Conservation (phyloP, 2,888 invertebrate genomes). For the Coenonympha glycerion region DNA sequence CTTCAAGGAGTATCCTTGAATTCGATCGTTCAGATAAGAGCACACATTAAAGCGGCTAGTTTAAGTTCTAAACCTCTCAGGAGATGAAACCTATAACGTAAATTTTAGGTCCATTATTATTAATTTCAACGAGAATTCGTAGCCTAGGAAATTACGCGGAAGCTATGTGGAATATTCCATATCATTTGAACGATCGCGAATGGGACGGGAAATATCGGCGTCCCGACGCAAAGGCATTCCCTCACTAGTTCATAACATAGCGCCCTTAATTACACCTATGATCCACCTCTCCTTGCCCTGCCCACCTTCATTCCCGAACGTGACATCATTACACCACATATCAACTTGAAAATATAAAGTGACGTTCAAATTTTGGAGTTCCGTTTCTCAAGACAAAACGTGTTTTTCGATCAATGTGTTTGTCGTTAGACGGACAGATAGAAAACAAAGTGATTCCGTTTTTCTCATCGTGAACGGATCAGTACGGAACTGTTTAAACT, state of each 20-base stretch:
- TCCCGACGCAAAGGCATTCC: slow-evolving; percentile 48
- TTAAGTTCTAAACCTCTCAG: too few relatives aligned
- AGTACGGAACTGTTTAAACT: too few relatives aligned
- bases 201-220: slow-evolving; percentile 45
- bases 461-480: too few relatives aligned
- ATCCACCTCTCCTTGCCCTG: slow-evolving; percentile 4
- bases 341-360: neutral
- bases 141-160: slow-evolving; percentile 27
- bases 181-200: slow-evolving; percentile 44
- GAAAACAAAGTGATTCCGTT: too few relatives aligned
- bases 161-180: slow-evolving; percentile 52
- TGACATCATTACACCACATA: slow-evolving; percentile 7
- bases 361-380: too few relatives aligned
- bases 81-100: too few relatives aligned
- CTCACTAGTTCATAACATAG: slow-evolving; percentile 50
- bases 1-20: too few relatives aligned
- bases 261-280: slow-evolving; percentile 47
- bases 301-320: slow-evolving; percentile 9
- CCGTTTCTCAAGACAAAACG: too few relatives aligned
- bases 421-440: too few relatives aligned
- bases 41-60: too few relatives aligned
- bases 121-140: slow-evolving; percentile 29
- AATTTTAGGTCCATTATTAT: neutral
- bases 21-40: too few relatives aligned
- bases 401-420: too few relatives aligned